These are phyloP conservation scores for Apamea crenata DNA, from an alignment of 2,888 invertebrate genomes.

Conservation along the genomic window DNA sequence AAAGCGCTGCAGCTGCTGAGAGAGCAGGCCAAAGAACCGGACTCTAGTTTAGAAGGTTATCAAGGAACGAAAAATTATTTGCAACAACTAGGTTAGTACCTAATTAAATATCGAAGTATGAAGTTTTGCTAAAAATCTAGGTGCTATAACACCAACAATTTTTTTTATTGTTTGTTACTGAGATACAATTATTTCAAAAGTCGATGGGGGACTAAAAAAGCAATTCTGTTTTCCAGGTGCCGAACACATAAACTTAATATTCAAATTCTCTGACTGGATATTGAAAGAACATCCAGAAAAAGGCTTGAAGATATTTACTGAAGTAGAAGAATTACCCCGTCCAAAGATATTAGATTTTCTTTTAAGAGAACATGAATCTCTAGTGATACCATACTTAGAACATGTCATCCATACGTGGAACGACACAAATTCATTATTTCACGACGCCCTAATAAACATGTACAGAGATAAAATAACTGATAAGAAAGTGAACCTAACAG, in stretches of 20 bases:
- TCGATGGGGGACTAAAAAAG: neutral
- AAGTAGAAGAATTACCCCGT: constrained; percentile 97
- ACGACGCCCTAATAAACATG: constrained; percentile 97
- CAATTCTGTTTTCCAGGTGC: constrained; percentile 86
- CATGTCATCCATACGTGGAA: constrained; percentile 97
- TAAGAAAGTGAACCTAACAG: constrained; percentile 79
- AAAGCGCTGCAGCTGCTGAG: constrained; percentile 97
- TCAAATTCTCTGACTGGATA: constrained; percentile 98
- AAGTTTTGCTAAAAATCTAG: neutral
- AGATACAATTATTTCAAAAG: neutral
- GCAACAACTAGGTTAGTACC: constrained; percentile 95
- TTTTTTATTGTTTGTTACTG: neutral
- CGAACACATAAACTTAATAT: constrained; percentile 96
- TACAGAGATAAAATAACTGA: constrained; percentile 94
- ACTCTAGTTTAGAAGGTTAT: constrained; percentile 94
- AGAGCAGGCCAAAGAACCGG: constrained; percentile 93
- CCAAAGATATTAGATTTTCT: constrained; percentile 97
- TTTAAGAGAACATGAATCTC: constrained; percentile 93
- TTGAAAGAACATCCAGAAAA: constrained; percentile 96
- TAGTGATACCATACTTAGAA: constrained; percentile 98
- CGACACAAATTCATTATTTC: constrained; percentile 95
- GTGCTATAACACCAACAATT: neutral
- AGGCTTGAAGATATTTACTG: constrained; percentile 97
- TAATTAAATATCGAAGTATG: neutral
- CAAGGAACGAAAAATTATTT: constrained; percentile 97